Evolutionary conservation across 1,140 invertebrate species (phyloP).

Genomic region (Sycophaga agraensis): DNA sequence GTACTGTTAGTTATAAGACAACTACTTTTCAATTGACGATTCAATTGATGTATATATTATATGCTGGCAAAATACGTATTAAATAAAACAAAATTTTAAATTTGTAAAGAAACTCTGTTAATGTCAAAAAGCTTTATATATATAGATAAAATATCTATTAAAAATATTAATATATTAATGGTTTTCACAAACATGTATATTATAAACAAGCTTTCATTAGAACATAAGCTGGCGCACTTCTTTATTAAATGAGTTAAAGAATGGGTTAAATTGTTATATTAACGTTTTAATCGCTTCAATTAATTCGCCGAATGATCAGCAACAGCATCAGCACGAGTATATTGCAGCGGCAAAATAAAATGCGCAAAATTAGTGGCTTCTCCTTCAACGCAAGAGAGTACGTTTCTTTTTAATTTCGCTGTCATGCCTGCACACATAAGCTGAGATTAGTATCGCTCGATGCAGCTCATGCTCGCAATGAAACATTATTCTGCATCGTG

Average conservation of each 20-base stretch:
- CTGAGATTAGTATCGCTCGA: slow-evolving; percentile 27
- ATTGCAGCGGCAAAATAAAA: slow-evolving; percentile 13
- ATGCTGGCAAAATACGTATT: background rate
- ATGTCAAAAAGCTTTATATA: background rate
- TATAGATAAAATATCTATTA: background rate
- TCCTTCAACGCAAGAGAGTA: no score
- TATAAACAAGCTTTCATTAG: slow-evolving; percentile 13
- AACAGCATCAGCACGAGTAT: background rate
- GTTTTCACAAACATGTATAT: slow-evolving; percentile 2
- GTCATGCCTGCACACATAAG: slow-evolving; percentile 21
- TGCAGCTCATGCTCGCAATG: slow-evolving; percentile 25
- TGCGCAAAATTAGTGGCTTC: slow-evolving; percentile 17
- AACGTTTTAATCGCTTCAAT: slow-evolving; percentile 3
- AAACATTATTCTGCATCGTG: slow-evolving; percentile 26
- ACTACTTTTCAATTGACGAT: background rate
- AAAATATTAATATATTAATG: background rate
- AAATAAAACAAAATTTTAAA: background rate
- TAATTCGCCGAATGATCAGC: slow-evolving; percentile 5
- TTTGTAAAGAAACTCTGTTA: background rate
- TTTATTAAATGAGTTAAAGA: background rate
- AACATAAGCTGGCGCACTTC: background rate
- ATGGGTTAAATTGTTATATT: slow-evolving; percentile 22
- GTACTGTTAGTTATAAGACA: slow-evolving; percentile 16
- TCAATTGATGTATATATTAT: background rate
- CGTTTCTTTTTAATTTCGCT: slow-evolving; percentile 1